Conservation (phyloP, 2,797 vertebrate species). For the Peromyscus attwateri region DNA sequence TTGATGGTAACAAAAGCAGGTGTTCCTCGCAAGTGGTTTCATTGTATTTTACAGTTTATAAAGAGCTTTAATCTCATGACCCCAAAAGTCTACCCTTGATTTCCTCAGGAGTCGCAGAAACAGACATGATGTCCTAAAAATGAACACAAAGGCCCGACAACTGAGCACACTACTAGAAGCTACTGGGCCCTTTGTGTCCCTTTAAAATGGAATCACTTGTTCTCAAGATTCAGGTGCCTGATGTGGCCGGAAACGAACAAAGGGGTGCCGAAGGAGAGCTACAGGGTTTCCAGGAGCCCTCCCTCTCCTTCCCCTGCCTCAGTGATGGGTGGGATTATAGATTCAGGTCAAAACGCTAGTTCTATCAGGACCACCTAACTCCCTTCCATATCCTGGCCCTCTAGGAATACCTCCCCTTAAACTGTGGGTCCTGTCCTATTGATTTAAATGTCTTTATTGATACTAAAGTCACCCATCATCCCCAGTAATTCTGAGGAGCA, state of each 20-base stretch:
- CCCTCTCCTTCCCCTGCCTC: neutral
- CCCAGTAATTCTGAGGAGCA: constrained; percentile 49
- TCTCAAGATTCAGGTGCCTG: neutral
- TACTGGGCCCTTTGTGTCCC: neutral
- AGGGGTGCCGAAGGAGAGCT: neutral
- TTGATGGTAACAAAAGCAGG: constrained; percentile 24
- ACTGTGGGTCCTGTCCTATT: neutral
- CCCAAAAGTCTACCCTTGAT: neutral
- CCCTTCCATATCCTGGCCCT: neutral
- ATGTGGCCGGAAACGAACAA: neutral
- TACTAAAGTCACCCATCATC: constrained; percentile 60
- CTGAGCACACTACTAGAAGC: neutral
- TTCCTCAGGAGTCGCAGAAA: constrained; percentile 16
- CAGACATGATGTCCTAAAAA: neutral
- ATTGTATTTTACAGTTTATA: constrained; percentile 47
- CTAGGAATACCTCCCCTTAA: neutral
- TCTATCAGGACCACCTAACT: neutral
- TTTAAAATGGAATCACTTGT: constrained; percentile 12
- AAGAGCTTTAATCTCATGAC: constrained; percentile 46
- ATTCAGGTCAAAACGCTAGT: neutral
- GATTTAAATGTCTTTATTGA: constrained; percentile 83
- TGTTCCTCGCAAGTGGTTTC: constrained; percentile 20
- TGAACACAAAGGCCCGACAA: neutral
- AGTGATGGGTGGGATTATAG: neutral
- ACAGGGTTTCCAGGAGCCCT: neutral